Percentiles rank a stretch among this genome's conserved stretches.
phyloP scores from a whole-genome alignment of 2,797 vertebrate species.

The Helarctos malayanus region DNA sequence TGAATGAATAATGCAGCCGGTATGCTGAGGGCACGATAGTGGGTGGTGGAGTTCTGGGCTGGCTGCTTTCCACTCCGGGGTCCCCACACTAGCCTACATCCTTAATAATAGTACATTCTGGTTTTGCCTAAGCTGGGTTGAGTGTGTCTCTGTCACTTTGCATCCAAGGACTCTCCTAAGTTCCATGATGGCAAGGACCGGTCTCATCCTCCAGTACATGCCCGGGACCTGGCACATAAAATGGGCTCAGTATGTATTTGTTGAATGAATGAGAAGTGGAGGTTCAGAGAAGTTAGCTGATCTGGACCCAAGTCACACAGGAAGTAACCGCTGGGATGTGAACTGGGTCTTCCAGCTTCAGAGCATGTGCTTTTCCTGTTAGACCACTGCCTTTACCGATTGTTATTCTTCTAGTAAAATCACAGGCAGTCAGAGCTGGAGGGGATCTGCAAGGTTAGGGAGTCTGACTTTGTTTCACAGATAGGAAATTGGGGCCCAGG shows the following conservation, averaged over 20 bases:
- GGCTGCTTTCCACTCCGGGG: not conserved
- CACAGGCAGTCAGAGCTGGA: not conserved
- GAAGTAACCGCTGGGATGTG: not conserved
- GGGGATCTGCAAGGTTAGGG: not conserved
- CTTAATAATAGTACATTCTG: not conserved
- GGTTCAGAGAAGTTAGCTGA: not conserved
- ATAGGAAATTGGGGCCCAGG: not conserved
- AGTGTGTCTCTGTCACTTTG: not conserved
- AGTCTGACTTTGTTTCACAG: not conserved
- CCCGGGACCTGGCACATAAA: not conserved
- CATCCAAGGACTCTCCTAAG: not conserved
- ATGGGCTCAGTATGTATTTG: not conserved
- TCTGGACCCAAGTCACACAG: not conserved
- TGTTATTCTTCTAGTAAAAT: not conserved
- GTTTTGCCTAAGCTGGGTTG: not conserved
- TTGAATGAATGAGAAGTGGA: not conserved
- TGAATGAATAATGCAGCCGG: not conserved
- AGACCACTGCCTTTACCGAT: not conserved
- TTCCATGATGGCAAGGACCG: not conserved
- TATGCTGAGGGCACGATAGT: not conserved
- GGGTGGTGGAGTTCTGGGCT: no score
- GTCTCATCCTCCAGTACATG: not conserved
- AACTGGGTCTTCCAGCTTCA: not conserved
- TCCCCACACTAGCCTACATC: not conserved
- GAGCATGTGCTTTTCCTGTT: not conserved